Conservation (phyloP, 2,113 vertebrate genomes). For the Cettia cetti region DNA sequence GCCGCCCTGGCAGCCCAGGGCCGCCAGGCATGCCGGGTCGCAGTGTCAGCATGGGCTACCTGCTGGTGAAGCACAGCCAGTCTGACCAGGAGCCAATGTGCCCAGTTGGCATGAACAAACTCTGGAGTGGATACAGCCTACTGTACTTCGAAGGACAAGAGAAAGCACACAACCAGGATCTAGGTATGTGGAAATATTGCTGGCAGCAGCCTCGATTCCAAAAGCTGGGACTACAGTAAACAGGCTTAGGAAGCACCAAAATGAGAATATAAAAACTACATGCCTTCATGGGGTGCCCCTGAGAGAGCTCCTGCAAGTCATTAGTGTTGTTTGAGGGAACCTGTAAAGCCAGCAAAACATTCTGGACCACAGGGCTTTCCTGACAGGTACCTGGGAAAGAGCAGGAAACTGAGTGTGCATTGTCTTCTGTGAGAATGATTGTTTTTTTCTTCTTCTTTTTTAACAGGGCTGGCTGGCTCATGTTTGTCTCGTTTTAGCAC, state of each 20-base stretch:
- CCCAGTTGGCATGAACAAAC: slow-evolving; percentile 89
- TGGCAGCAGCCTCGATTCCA: neutral
- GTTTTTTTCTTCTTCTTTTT: neutral
- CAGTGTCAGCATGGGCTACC: slow-evolving; percentile 91
- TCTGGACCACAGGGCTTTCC: neutral
- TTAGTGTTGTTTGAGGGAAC: neutral
- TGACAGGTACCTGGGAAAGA: neutral
- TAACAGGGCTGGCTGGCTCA: slow-evolving; percentile 90
- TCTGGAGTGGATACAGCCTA: slow-evolving; percentile 97
- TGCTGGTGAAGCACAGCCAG: slow-evolving; percentile 98
- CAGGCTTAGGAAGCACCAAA: neutral
- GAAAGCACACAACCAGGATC: slow-evolving; percentile 96
- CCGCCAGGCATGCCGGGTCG: slow-evolving; percentile 90
- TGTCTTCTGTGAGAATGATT: neutral
- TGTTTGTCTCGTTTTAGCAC: slow-evolving; percentile 92
- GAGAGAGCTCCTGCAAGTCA: neutral
- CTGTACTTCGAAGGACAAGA: slow-evolving; percentile 97
- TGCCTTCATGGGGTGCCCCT: neutral
- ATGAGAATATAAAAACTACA: neutral
- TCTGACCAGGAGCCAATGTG: slow-evolving; percentile 90
- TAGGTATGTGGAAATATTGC: slow-evolving; percentile 76
- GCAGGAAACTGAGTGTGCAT: neutral
- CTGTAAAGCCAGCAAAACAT: neutral
- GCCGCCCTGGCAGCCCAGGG: slow-evolving; percentile 79
- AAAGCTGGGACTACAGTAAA: neutral